Evolutionary conservation across 2,113 vertebrate genomes (phyloP).

Genomic region (Leptobrachium leishanense): DNA sequence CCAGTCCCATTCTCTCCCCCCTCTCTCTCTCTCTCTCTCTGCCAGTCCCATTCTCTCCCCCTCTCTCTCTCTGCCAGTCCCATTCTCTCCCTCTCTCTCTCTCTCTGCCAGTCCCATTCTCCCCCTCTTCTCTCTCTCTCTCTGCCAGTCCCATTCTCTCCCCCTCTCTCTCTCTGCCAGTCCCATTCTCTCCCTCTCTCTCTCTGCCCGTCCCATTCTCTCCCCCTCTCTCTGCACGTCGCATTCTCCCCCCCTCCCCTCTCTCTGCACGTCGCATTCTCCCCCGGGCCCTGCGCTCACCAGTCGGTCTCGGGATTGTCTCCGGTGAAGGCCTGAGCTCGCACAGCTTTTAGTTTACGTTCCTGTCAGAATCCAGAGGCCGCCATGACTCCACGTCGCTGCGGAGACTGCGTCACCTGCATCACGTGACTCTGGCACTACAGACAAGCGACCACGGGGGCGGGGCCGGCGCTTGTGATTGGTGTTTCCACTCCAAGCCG

Average conservation of each 20-base stretch:
- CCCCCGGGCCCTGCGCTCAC: not conserved
- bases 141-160: no score
- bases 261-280: not conserved
- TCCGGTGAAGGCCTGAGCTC: not conserved
- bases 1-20: no score
- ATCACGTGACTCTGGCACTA: constrained; percentile 17
- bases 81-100: no score
- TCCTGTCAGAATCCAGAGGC: constrained; percentile 17
- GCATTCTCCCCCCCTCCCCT: no score
- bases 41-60: no score
- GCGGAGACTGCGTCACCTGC: constrained; percentile 43
- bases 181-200: not conserved
- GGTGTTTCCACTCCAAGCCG: not conserved
- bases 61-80: no score
- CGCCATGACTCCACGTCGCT: constrained; percentile 58
- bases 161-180: no score
- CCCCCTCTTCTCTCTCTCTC: no score
- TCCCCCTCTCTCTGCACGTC: not conserved
- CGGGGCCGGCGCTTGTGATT: not conserved
- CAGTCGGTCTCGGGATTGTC: not conserved
- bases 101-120: no score
- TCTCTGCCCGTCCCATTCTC: not conserved
- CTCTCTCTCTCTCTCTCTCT: no score
- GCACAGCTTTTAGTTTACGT: not conserved
- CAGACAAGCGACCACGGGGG: not conserved